A percentile compares a stretch with the other conserved stretches of the same genome.
Conservation (phyloP, 2,888 invertebrate genomes). For the Meliscaeva auricollis region DNA sequence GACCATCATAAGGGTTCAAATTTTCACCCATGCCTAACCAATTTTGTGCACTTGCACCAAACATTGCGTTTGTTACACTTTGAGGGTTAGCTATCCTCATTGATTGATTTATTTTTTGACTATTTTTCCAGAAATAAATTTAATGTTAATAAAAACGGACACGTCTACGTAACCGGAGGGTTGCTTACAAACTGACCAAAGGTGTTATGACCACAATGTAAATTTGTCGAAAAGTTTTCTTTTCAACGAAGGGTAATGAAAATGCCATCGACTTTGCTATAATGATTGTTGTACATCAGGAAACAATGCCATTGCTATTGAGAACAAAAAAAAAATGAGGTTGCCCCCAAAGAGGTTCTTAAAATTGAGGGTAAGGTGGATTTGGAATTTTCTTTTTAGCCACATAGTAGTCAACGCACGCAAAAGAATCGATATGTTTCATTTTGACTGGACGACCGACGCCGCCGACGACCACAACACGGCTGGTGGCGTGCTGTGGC, state of each 20-base stretch:
- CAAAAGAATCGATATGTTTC: conserved; percentile 77
- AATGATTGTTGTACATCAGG: conserved; percentile 73
- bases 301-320: conserved; percentile 76
- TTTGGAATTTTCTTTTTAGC: conserved; percentile 35
- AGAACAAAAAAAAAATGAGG: conserved; percentile 69
- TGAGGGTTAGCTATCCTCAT: conserved; percentile 69
- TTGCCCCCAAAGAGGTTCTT: conserved; percentile 53
- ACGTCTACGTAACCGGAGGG: conserved; percentile 80
- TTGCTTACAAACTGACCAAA: conserved; percentile 82
- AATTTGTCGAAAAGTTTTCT: conserved; percentile 56
- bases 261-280: conserved; percentile 76
- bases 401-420: conserved; percentile 81
- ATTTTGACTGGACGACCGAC: conserved; percentile 41
- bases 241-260: conserved; percentile 63
- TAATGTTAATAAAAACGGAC: conserved; percentile 52
- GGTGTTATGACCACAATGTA: conserved; percentile 71
- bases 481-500: background rate
- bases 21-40: conserved; percentile 80
- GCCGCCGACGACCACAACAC: conserved; percentile 17
- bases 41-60: conserved; percentile 82
- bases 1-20: conserved; percentile 37
- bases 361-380: conserved; percentile 67
- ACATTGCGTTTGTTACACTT: conserved; percentile 78
- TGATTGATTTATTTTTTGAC: conserved; percentile 43
- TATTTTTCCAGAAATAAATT: background rate